phyloP scores from a whole-genome alignment of 2,888 invertebrate genomes.

The Troglohyphantes excavatus region DNA sequence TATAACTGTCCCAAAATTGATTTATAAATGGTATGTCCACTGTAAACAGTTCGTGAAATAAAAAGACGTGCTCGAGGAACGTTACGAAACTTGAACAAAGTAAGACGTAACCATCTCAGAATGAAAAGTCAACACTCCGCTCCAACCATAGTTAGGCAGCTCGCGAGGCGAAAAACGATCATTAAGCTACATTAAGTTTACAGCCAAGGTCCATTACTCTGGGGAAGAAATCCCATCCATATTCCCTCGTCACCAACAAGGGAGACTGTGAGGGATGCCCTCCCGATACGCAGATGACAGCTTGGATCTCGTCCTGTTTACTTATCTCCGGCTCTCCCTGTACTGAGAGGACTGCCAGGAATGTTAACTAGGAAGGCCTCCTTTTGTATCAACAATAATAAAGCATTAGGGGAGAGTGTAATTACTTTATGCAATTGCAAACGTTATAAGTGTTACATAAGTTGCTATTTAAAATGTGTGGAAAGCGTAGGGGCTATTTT shows the following conservation, averaged over 20 bases:
- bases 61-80: too few species aligned
- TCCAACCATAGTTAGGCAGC: background rate
- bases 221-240: slow-evolving; percentile 26
- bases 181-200: slow-evolving; percentile 16
- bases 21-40: too few species aligned
- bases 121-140: background rate
- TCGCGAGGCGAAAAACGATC: background rate
- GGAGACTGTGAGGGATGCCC: background rate
- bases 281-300: slow-evolving; percentile 8
- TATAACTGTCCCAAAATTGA: too few species aligned
- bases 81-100: too few species aligned
- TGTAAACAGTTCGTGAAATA: too few species aligned
- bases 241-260: background rate
- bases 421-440: too few species aligned
- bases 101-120: background rate
- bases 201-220: slow-evolving; percentile 11
- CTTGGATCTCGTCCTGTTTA: background rate
- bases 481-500: too few species aligned
- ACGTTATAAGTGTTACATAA: too few species aligned
- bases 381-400: too few species aligned
- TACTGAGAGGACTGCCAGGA: background rate
- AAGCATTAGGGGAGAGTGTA: too few species aligned
- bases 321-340: background rate
- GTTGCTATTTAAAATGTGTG: too few species aligned
- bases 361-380: background rate